A percentile compares a stretch with the other conserved stretches of the same genome.
phyloP scores from a whole-genome alignment of 2,797 vertebrate genomes.

The Alauda arvensis region DNA sequence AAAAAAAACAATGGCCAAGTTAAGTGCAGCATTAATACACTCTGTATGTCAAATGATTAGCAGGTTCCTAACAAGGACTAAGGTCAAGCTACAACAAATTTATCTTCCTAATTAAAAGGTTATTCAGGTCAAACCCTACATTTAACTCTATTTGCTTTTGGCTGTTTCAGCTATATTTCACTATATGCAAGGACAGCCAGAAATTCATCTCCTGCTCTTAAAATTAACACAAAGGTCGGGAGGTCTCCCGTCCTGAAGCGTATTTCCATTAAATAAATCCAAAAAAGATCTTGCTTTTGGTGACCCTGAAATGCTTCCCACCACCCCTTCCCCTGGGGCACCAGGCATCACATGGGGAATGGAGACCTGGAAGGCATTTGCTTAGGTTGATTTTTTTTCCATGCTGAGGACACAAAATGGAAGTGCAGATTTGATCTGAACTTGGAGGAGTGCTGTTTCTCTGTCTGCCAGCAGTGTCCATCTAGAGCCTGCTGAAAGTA shows the following conservation, averaged over 20 bases:
- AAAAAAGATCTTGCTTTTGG: background rate
- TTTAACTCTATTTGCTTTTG: constrained; percentile 24
- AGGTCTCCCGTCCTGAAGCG: background rate
- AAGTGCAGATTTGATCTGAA: background rate
- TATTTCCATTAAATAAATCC: background rate
- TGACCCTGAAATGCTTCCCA: background rate
- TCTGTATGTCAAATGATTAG: constrained; percentile 43
- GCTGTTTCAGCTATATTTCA: constrained; percentile 50
- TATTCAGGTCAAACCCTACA: constrained; percentile 44
- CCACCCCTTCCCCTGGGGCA: background rate
- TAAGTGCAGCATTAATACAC: constrained; percentile 51
- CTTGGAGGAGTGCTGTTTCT: background rate
- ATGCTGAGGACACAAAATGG: constrained; percentile 1
- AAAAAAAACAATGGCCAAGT: constrained; percentile 57
- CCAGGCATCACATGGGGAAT: background rate
- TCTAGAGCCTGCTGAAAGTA: background rate
- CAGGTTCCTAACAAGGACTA: constrained; percentile 33
- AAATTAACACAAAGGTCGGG: background rate
- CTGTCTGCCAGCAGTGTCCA: background rate
- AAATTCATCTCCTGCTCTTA: constrained; percentile 20
- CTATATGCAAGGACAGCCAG: constrained; percentile 22
- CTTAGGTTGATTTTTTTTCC: background rate
- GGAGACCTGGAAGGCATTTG: background rate
- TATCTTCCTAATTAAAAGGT: constrained; percentile 38
- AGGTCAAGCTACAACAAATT: constrained; percentile 46